Conservation (phyloP, 1,140 invertebrate genomes). For the Latrodectus geometricus region DNA sequence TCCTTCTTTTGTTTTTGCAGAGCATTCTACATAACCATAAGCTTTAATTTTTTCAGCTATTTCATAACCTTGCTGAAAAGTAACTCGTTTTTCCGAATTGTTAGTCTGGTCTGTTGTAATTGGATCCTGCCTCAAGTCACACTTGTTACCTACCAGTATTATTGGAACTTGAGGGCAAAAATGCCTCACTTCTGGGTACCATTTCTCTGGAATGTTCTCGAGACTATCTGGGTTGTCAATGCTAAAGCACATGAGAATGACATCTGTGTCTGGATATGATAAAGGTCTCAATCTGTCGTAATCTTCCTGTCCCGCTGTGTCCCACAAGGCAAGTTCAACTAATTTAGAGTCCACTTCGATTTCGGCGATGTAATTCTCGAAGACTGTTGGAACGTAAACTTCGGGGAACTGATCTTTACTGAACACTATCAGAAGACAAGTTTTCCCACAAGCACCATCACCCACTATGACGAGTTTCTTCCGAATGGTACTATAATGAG, state of each 20-base stretch:
- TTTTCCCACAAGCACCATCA: constrained; percentile 69
- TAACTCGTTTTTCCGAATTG: background rate
- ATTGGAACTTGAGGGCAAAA: constrained; percentile 29
- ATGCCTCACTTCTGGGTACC: constrained; percentile 24
- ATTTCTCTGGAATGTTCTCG: constrained; percentile 29
- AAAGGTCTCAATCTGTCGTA: constrained; percentile 27
- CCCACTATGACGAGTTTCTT: constrained; percentile 71
- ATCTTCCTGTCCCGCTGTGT: constrained; percentile 29
- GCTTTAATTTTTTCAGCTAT: constrained; percentile 22
- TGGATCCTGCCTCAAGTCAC: background rate
- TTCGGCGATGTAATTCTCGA: constrained; percentile 74
- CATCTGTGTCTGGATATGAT: constrained; percentile 29
- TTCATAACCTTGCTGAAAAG: constrained; percentile 10
- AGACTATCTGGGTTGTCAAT: constrained; percentile 23
- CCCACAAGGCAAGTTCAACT: constrained; percentile 52
- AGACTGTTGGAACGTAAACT: constrained; percentile 69
- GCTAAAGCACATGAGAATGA: constrained; percentile 28
- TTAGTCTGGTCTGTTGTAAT: background rate
- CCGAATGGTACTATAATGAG: constrained; percentile 65
- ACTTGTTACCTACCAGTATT: constrained; percentile 27
- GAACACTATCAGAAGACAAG: constrained; percentile 69
- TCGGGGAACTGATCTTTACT: constrained; percentile 69
- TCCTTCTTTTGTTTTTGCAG: constrained; percentile 30
- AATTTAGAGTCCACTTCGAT: constrained; percentile 71
- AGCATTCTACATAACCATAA: constrained; percentile 30